These are phyloP conservation scores for Stichodactyla helianthus DNA, from an alignment of 64 coral and sea anemone species.

Conservation along the genomic window DNA sequence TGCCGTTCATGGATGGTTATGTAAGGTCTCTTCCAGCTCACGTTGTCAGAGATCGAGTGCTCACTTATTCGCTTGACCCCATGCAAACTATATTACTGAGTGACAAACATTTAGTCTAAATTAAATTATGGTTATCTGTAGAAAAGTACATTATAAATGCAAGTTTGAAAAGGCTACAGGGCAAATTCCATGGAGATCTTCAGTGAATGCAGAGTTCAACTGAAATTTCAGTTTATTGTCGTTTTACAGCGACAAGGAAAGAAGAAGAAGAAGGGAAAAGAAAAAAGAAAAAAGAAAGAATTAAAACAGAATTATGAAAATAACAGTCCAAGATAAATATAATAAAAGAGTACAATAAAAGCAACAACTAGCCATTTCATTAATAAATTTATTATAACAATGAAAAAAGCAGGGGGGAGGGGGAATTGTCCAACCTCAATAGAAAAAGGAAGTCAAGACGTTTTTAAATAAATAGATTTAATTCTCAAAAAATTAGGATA, in stretches of 20 bases:
- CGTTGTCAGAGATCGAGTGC: neutral
- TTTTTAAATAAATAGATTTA: neutral
- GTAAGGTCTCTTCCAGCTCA: too few relatives aligned
- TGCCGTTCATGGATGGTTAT: neutral
- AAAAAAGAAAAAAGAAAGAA: neutral
- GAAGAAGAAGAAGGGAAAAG: neutral
- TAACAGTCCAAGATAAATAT: neutral
- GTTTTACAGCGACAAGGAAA: neutral
- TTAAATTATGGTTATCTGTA: too few relatives aligned
- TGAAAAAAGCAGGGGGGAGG: neutral
- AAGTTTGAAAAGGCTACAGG: neutral
- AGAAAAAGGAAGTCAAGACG: neutral
- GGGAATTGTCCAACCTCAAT: neutral
- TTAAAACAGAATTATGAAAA: neutral
- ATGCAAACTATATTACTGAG: neutral
- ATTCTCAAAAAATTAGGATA: too few relatives aligned
- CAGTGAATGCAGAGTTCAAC: neutral
- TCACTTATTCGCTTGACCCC: neutral
- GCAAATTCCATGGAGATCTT: neutral
- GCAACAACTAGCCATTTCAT: neutral
- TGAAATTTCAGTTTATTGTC: neutral
- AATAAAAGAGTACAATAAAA: neutral
- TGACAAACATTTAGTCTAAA: too few relatives aligned
- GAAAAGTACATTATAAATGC: too few relatives aligned
- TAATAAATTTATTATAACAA: neutral